Conservation (phyloP, 2,113 vertebrate species). For the Tamias sibiricus region DNA sequence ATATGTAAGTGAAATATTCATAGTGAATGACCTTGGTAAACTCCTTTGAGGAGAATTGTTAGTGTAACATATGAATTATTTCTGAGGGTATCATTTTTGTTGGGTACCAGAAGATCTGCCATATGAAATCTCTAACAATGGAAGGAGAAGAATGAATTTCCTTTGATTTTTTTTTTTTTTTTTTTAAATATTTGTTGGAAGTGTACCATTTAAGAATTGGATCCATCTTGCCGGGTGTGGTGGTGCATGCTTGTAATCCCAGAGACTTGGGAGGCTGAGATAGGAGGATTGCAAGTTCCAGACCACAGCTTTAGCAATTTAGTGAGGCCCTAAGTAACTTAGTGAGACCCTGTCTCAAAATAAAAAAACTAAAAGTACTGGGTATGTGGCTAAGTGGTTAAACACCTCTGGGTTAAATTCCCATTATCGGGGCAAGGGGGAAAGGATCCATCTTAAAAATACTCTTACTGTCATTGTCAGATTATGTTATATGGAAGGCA, state of each 20-base stretch:
- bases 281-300: background rate
- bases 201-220: background rate
- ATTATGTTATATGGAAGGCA: background rate
- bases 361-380: too few species aligned
- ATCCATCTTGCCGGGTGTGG: background rate
- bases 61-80: background rate
- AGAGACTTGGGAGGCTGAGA: background rate
- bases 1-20: background rate
- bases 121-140: background rate
- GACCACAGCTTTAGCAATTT: background rate
- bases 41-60: background rate
- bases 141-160: background rate
- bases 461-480: background rate
- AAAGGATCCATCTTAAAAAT: background rate
- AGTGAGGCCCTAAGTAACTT: background rate
- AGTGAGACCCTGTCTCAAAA: background rate
- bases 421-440: too few species aligned
- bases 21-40: background rate
- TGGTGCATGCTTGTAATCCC: background rate
- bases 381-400: too few species aligned
- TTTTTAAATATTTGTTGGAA: background rate
- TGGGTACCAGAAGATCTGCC: background rate
- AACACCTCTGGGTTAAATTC: too few species aligned
- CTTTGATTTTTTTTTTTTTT: background rate
- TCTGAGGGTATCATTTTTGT: background rate